Evolutionary conservation across 1,140 invertebrate genomes (phyloP).

Genomic region (Drosophila bocqueti): DNA sequence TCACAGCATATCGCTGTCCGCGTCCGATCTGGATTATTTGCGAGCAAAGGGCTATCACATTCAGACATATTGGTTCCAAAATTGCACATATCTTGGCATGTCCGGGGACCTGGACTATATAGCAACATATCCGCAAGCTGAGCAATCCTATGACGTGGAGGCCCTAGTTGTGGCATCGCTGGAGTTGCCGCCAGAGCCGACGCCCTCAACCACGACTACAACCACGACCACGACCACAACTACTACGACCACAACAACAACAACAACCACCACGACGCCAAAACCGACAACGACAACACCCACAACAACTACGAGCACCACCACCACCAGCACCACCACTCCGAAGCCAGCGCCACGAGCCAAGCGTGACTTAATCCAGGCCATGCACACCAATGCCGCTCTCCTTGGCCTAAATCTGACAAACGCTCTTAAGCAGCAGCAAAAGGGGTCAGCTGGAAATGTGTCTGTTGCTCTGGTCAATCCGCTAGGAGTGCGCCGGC

Average conservation of each 20-base stretch:
- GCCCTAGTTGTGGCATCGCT: constrained; percentile 89
- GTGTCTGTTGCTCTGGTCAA: constrained; percentile 60
- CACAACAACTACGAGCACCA: constrained; percentile 38
- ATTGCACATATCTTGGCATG: constrained; percentile 90
- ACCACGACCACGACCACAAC: constrained; percentile 86
- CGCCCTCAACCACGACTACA: constrained; percentile 87
- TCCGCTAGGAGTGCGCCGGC: constrained; percentile 56
- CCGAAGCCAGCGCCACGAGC: constrained; percentile 41
- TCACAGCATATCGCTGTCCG: constrained; percentile 87
- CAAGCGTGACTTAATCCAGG: constrained; percentile 69
- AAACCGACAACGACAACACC: constrained; percentile 48
- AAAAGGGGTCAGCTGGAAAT: constrained; percentile 36
- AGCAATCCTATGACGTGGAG: constrained; percentile 88
- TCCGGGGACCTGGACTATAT: constrained; percentile 87
- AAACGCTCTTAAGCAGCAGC: constrained; percentile 70
- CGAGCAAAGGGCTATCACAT: constrained; percentile 87
- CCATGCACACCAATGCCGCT: constrained; percentile 69
- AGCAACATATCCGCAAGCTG: constrained; percentile 88
- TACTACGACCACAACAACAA: constrained; percentile 85
- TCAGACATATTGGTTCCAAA: constrained; percentile 91
- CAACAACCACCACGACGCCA: constrained; percentile 79
- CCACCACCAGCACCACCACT: constrained; percentile 42
- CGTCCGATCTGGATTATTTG: constrained; percentile 88
- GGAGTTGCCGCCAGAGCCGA: constrained; percentile 87
- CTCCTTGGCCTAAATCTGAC: constrained; percentile 62